Percentiles rank a stretch among this genome's conserved stretches.
These are phyloP conservation scores for Reticulitermes speratus DNA, from an alignment of 1,140 invertebrate genomes.

Conservation along the genomic window DNA sequence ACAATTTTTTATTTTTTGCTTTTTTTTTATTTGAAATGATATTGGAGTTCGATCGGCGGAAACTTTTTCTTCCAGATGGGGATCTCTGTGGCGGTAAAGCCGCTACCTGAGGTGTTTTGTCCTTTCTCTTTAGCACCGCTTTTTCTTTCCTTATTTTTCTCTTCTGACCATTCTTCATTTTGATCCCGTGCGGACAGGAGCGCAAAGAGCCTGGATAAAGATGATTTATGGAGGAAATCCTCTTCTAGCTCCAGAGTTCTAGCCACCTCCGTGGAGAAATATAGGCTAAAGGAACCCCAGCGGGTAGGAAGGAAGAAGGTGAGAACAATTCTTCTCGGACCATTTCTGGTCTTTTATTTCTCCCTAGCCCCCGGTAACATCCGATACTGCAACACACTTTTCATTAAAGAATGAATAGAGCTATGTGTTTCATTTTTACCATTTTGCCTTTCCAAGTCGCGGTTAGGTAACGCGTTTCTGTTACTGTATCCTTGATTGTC, in stretches of 20 bases:
- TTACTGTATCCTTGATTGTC: neutral
- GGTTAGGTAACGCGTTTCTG: neutral
- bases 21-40: neutral
- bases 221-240: slow-evolving; percentile 19
- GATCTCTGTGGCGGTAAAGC: neutral
- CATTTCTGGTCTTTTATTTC: slow-evolving; percentile 1
- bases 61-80: neutral
- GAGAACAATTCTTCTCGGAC: neutral
- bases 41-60: neutral
- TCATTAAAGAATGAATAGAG: neutral
- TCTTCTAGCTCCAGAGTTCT: neutral
- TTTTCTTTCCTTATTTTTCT: neutral
- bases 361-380: neutral
- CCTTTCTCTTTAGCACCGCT: neutral
- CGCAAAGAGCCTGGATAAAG: slow-evolving; percentile 17
- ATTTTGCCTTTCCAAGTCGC: neutral
- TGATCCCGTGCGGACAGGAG: slow-evolving; percentile 3
- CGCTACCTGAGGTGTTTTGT: neutral
- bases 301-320: neutral
- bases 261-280: neutral
- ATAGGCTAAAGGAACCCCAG: neutral
- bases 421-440: neutral
- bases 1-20: neutral
- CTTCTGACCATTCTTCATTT: neutral
- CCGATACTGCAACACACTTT: slow-evolving; percentile 11